phyloP scores from a whole-genome alignment of 2,113 vertebrate species.

The Dipodomys stephensi region DNA sequence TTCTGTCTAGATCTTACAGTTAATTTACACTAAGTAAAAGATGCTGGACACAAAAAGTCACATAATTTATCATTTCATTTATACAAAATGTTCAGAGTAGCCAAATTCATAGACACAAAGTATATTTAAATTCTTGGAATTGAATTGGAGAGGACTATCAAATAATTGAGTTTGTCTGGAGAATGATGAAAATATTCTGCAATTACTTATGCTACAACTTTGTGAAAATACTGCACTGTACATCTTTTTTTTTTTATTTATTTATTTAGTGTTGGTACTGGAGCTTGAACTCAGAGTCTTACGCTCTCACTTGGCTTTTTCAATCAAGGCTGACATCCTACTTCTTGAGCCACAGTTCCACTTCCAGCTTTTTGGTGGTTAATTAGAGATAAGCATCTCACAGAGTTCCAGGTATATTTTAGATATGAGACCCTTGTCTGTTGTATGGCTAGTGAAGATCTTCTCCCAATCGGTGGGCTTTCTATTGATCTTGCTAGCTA shows the following conservation, averaged over 20 bases:
- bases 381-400: too few species aligned
- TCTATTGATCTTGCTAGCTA: too few species aligned
- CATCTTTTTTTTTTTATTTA: not conserved
- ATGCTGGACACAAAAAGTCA: not conserved
- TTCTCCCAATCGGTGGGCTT: too few species aligned
- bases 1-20: not conserved
- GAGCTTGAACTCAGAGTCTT: too few species aligned
- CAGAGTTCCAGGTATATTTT: too few species aligned
- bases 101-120: not conserved
- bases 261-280: too few species aligned
- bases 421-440: too few species aligned
- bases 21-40: not conserved
- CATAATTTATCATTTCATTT: not conserved
- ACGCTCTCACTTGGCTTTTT: too few species aligned
- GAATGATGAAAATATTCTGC: not conserved
- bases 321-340: too few species aligned
- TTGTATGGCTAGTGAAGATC: too few species aligned
- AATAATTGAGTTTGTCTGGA: not conserved
- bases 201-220: not conserved
- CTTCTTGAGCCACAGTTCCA: too few species aligned
- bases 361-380: too few species aligned
- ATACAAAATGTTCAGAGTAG: not conserved
- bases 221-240: not conserved
- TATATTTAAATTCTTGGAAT: not conserved
- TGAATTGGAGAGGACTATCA: not conserved